Base-by-base conservation (phyloP, 2,113 vertebrate genomes). In the Bungarus multicinctus region DNA sequence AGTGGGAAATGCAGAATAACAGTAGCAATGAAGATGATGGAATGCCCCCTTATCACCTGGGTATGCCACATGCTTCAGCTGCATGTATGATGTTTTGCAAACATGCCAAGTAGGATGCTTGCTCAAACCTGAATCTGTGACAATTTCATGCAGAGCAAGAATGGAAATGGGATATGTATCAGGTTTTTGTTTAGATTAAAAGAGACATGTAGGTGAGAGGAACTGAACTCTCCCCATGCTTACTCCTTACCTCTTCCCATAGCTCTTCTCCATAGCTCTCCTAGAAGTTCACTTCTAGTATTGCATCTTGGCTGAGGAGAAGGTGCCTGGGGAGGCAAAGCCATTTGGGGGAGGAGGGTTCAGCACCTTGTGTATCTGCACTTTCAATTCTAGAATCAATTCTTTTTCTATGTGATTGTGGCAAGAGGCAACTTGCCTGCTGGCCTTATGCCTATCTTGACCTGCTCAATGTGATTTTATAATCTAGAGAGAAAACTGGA, bases 11-110 rank as follows among this genome's bases (percentile, higher is more conserved):
- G 92, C 55, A 87, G 30, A 60, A 64, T 91, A 23, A 45, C 3
- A 95, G 91, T 18, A 87, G 57, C 11, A 25, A 39, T 16, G 89
- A 91, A 94, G 93, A 94, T 96, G 94, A 94, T 95, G 95, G 94
- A 94, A 93, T 91, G 45, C n/a, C 69, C 87, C 95, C 93, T 94
- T 94, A 95, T 92, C 93, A 45, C 91, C 96, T 92, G 92, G 95
- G 57, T 39, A 69, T 94, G 55, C 87, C 89, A 92, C 87, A 93
- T 95, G 47, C 0, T 0, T 90, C 94, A 92, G 81, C 0, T 96
- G 30, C 87, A 94, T 85, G 89, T 22, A 87, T 85, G 92, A 91
- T 94, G 27, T 53, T 88, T 93, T 91, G 18, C 47, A 94, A 91
- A 93, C 23, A 43, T 34, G 57, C 30, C 47, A 85, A 91, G 4